A percentile compares a stretch with the other conserved stretches of the same genome.
phyloP scores from a whole-genome alignment of 2,797 vertebrate species.

The Rhinella marina region DNA sequence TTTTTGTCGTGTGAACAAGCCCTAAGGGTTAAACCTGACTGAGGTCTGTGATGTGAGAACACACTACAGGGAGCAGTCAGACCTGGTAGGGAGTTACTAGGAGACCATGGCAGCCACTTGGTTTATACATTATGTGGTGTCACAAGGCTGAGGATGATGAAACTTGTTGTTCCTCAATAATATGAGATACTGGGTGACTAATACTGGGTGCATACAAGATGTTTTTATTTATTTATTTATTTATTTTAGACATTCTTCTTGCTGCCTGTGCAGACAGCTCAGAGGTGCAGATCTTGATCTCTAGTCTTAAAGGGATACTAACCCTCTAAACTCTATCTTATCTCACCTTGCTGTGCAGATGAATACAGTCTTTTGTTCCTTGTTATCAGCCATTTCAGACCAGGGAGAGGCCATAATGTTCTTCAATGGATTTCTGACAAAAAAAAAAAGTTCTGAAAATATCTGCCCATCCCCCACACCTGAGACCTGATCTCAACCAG shows the following conservation, averaged over 20 bases:
- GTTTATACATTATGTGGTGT: not conserved
- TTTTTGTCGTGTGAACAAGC: no score
- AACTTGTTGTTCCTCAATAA: not conserved
- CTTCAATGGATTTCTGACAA: not conserved
- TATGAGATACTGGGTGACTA: not conserved
- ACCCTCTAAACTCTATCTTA: not conserved
- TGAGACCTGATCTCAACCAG: not conserved
- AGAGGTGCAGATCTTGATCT: conserved; percentile 5
- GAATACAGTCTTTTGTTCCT: not conserved
- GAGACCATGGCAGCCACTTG: not conserved
- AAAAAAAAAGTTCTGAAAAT: not conserved
- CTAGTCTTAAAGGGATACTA: conserved; percentile 7
- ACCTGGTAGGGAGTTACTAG: not conserved
- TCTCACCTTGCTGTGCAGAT: conserved; percentile 14
- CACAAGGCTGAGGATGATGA: not conserved
- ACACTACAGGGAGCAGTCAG: not conserved
- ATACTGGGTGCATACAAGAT: no score
- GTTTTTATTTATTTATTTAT: no score
- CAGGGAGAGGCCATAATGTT: not conserved
- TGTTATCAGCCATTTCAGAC: conserved; percentile 20
- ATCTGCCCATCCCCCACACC: not conserved
- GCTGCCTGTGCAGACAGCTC: not conserved
- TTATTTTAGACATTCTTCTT: no score
- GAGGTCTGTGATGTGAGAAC: not conserved
- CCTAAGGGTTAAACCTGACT: not conserved